phyloP scores from a whole-genome alignment of 2,888 invertebrate genomes.

The Parthenolecanium corni region DNA sequence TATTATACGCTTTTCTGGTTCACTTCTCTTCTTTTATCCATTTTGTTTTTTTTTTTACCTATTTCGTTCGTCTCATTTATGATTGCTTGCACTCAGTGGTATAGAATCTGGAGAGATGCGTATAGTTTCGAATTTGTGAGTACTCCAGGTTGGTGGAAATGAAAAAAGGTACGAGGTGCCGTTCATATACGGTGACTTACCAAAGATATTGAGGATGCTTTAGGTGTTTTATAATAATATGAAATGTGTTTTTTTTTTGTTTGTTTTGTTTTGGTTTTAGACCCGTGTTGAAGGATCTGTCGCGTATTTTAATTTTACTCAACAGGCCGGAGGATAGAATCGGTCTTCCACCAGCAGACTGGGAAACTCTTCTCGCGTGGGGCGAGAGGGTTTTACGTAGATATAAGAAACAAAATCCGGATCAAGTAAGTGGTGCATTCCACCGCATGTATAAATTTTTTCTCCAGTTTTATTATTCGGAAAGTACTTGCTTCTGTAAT shows the following conservation, averaged over 20 bases:
- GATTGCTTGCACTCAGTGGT: too few relatives aligned
- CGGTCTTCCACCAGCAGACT: slow-evolving; percentile 64
- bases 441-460: not conserved
- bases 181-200: too few relatives aligned
- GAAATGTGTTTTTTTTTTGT: too few relatives aligned
- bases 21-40: not conserved
- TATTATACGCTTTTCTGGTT: not conserved
- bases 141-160: too few relatives aligned
- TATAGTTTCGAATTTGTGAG: too few relatives aligned
- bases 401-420: slow-evolving; percentile 40
- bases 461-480: not conserved
- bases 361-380: slow-evolving; percentile 71
- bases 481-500: too few relatives aligned
- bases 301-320: slow-evolving; percentile 65
- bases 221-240: too few relatives aligned
- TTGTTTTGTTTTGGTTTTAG: slow-evolving; percentile 36
- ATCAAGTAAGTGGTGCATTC: slow-evolving; percentile 36
- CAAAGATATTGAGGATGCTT: too few relatives aligned
- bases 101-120: too few relatives aligned
- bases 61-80: too few relatives aligned
- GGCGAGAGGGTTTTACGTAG: slow-evolving; percentile 53
- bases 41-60: too few relatives aligned
- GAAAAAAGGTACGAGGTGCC: too few relatives aligned
- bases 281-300: slow-evolving; percentile 61
- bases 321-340: slow-evolving; percentile 61